Evolutionary conservation across 2,797 vertebrate genomes (phyloP).

Genomic region (Arctocebus calabarensis): DNA sequence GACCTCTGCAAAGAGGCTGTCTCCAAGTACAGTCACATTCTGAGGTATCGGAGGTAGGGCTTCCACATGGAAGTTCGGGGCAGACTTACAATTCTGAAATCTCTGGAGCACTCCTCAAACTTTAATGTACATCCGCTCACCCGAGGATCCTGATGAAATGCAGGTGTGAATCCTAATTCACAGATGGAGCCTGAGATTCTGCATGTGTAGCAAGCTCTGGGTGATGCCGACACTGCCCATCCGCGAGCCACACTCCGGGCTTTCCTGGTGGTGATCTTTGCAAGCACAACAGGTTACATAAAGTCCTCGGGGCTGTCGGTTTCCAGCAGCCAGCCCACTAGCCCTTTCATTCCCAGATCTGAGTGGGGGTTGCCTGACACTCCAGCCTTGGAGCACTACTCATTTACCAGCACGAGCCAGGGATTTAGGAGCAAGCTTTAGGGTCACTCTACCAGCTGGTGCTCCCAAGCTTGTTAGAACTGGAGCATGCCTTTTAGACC

Average conservation of each 20-base stretch:
- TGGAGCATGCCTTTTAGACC: neutral
- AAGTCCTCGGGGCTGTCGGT: neutral
- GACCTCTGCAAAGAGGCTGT: neutral
- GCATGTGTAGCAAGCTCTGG: neutral
- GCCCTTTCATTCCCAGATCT: neutral
- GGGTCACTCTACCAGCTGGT: neutral
- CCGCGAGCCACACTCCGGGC: neutral
- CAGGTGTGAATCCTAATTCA: neutral
- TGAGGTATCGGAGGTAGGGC: neutral
- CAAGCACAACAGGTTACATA: neutral
- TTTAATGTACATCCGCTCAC: neutral
- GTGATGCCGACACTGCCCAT: neutral
- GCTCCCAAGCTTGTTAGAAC: neutral
- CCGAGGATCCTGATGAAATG: neutral
- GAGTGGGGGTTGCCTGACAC: neutral
- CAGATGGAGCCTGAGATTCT: neutral
- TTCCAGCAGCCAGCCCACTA: neutral
- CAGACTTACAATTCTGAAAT: neutral
- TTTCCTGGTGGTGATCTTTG: slow-evolving; percentile 4
- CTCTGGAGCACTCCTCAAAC: neutral
- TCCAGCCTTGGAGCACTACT: neutral
- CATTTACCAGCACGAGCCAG: neutral
- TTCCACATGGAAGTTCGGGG: neutral
- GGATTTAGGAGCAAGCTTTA: neutral
- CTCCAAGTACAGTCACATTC: neutral